phyloP scores from a whole-genome alignment of 1,140 invertebrate genomes.

The Pogonus chalceus region DNA sequence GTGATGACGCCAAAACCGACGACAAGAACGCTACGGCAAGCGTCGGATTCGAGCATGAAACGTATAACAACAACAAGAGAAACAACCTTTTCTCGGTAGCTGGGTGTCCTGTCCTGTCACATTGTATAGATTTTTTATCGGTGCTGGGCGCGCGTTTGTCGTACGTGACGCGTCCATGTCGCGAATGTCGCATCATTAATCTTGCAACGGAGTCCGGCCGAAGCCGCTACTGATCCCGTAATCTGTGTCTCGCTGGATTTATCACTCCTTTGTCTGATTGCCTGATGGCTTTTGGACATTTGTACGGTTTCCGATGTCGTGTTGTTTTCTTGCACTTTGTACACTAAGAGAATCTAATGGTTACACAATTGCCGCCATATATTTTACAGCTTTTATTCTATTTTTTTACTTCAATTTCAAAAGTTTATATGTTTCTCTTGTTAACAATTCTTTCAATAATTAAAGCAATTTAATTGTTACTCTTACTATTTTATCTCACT shows the following conservation, averaged over 20 bases:
- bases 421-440: too few relatives aligned
- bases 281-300: slow-evolving; percentile 20
- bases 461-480: too few relatives aligned
- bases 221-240: slow-evolving; percentile 27
- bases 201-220: slow-evolving; percentile 24
- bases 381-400: too few relatives aligned
- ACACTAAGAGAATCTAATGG: too few relatives aligned
- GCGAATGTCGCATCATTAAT: slow-evolving; percentile 30
- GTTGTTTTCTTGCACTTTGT: too few relatives aligned
- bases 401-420: too few relatives aligned
- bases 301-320: too few relatives aligned
- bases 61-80: not conserved
- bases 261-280: slow-evolving; percentile 27
- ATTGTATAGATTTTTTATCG: slow-evolving; percentile 21
- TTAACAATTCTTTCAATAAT: too few relatives aligned
- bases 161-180: slow-evolving; percentile 26
- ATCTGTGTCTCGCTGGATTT: slow-evolving; percentile 31
- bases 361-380: too few relatives aligned
- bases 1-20: not conserved
- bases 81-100: not conserved
- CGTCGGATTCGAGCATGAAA: not conserved
- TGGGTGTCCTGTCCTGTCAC: too few relatives aligned
- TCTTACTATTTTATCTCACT: too few relatives aligned
- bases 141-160: slow-evolving; percentile 23
- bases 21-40: not conserved